phyloP scores from a whole-genome alignment of 2,113 vertebrate genomes.

The Eulemur rufifrons region DNA sequence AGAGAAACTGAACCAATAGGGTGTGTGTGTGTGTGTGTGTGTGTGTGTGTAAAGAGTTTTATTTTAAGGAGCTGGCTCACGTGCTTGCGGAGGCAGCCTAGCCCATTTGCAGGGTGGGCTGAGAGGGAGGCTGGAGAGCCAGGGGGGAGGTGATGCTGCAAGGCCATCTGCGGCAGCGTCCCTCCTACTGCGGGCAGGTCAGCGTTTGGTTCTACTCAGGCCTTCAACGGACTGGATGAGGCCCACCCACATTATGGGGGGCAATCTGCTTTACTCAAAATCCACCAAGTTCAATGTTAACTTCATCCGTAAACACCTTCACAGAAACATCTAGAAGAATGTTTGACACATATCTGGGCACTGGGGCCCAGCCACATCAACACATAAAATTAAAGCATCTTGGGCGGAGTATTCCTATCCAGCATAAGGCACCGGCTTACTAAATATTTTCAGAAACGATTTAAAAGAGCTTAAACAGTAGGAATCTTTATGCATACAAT shows the following conservation, averaged over 20 bases:
- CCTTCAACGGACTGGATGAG: neutral
- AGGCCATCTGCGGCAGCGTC: neutral
- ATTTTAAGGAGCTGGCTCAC: neutral
- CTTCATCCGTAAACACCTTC: neutral
- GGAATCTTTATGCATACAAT: neutral
- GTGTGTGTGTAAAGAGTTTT: neutral
- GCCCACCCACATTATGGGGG: neutral
- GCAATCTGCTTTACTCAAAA: neutral
- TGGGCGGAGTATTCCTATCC: neutral
- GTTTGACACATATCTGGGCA: neutral
- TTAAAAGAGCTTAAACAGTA: neutral
- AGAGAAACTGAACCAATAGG: neutral
- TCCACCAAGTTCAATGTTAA: neutral
- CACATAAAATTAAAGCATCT: conserved; percentile 1
- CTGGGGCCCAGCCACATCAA: neutral
- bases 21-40: neutral
- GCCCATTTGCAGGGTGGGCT: neutral
- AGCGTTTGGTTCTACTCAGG: neutral
- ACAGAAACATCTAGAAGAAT: neutral
- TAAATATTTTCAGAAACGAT: neutral
- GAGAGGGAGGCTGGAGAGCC: neutral
- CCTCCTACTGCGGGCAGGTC: neutral
- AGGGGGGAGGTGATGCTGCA: neutral
- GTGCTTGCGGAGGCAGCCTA: neutral
- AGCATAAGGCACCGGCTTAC: neutral